Conservation (phyloP, 2,113 vertebrate species). For the Dinomys branickii region DNA sequence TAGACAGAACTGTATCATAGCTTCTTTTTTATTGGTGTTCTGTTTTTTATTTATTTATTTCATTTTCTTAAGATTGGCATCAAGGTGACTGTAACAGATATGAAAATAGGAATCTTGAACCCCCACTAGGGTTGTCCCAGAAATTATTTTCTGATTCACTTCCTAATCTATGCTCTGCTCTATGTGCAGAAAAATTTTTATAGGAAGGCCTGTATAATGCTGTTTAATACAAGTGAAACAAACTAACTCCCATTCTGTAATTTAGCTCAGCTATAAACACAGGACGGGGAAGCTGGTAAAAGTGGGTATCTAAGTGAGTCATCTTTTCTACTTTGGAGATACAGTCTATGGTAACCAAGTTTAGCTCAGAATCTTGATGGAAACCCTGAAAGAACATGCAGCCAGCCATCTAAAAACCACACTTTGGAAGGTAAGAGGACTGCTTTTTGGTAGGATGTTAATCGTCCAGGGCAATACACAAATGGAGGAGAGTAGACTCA, state of each 20-base stretch:
- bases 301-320: slow-evolving; percentile 21
- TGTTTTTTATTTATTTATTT: background rate
- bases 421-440: background rate
- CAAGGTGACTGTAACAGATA: background rate
- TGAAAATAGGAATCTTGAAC: background rate
- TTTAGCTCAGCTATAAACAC: background rate
- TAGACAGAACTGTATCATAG: background rate
- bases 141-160: background rate
- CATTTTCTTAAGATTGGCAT: background rate
- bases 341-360: background rate
- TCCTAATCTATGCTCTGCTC: background rate
- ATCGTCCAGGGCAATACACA: background rate
- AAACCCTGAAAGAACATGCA: background rate
- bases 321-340: slow-evolving; percentile 36
- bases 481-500: background rate
- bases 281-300: background rate
- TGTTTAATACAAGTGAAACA: background rate
- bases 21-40: background rate
- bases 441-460: background rate
- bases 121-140: background rate
- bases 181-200: background rate
- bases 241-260: background rate
- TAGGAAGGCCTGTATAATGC: background rate
- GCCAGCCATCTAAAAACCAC: background rate
- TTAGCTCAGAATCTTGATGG: background rate